These are phyloP conservation scores for Tenebrio molitor DNA, from an alignment of 1,140 invertebrate genomes.

Conservation along the genomic window DNA sequence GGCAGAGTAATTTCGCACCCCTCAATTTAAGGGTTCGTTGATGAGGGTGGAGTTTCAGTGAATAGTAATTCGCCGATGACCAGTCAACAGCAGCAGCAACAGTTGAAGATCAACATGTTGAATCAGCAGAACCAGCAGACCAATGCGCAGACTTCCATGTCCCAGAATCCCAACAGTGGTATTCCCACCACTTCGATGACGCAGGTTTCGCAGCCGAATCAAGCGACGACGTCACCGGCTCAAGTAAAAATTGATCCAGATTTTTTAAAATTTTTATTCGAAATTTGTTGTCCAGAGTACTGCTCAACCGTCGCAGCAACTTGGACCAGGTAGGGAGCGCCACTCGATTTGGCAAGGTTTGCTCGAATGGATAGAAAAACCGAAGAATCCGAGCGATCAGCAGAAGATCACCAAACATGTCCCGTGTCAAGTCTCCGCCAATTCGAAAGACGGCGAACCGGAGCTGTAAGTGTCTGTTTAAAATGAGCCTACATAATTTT, in stretches of 20 bases:
- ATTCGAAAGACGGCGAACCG: constrained; percentile 84
- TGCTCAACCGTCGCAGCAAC: constrained; percentile 50
- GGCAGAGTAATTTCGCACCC: constrained; percentile 66
- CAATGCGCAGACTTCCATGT: constrained; percentile 53
- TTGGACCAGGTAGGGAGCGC: constrained; percentile 69
- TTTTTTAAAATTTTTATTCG: constrained; percentile 41
- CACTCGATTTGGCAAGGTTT: constrained; percentile 88
- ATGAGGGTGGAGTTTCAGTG: constrained; percentile 16
- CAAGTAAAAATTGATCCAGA: constrained; percentile 43
- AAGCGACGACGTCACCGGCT: constrained; percentile 46
- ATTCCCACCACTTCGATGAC: constrained; percentile 45
- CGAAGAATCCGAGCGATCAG: constrained; percentile 75
- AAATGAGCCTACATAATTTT: neutral
- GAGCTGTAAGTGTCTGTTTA: constrained; percentile 76
- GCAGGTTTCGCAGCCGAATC: constrained; percentile 48
- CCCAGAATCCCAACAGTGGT: constrained; percentile 42
- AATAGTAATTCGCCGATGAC: constrained; percentile 66
- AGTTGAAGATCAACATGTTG: constrained; percentile 51
- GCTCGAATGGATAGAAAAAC: constrained; percentile 94
- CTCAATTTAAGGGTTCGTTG: neutral
- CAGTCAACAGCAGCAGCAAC: constrained; percentile 66
- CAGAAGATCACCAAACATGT: constrained; percentile 87
- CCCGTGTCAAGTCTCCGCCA: constrained; percentile 85
- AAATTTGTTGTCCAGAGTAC: constrained; percentile 50
- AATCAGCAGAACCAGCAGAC: constrained; percentile 51